Base-by-base conservation (phyloP, 2,888 invertebrate species). In the Pinctada fucata region DNA sequence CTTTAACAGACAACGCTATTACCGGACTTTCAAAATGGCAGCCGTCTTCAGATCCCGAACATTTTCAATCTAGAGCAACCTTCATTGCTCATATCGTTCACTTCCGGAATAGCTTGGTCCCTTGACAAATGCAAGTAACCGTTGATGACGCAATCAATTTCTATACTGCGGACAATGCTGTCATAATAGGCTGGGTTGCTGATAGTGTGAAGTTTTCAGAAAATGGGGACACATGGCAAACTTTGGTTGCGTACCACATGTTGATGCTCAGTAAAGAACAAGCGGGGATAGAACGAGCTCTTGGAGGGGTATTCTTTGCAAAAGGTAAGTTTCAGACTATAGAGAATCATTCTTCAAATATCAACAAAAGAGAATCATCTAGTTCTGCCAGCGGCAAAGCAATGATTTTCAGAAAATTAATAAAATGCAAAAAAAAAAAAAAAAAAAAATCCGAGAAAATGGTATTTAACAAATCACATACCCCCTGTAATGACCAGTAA, bases 201-300 rank as follows among this genome's bases (percentile, higher is more conserved):
- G 13, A 69, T 3, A 84, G 76, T 48, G 77, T 89, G 1, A 85
- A 86, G 72, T 64, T 79, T 3, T 79, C 81, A 3, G 70, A 72
- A n/a, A 80, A 80, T 4, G 81, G 85, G 0, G 31, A 71, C 0
- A 80, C 84, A 45, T 89, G 89, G 89, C 79, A 81, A 63, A 79
- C 82, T 2, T 78, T 89, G 45, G 85, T 85, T 3, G 84, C 84
- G 3, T 88, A 88, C 81, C 85, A 89, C 75, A 84, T 88, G 84
- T 75, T 89, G 51, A 51, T 79, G 45, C 49, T 81, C n/a, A 78
- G 78, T 52, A 81, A 81, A 47, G 81, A 81, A 76, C 73, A 81
- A 47, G 73, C 81, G 0, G 81, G 79, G 6, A 71, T 76, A 10
- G 81, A 81, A 70, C 10, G 76, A 51, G 79, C 79, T 1, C 49